Conservation (phyloP, 2,797 vertebrate genomes). For the Brotogeris chrysoptera region DNA sequence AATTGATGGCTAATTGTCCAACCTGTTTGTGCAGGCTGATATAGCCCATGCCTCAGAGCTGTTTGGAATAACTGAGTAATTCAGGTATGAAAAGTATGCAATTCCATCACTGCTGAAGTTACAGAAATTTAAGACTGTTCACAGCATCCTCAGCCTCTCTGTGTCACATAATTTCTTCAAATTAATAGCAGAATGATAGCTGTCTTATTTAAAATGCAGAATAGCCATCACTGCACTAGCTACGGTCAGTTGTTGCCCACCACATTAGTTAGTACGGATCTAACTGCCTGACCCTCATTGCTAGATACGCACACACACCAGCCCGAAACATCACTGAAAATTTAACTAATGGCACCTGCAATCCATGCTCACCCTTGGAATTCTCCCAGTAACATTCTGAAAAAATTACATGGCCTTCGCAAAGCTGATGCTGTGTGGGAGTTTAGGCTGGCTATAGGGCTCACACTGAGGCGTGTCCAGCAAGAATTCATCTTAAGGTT, state of each 20-base stretch:
- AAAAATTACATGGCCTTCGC: not conserved
- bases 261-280: accelerated
- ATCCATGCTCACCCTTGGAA: not conserved
- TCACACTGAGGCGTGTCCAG: not conserved
- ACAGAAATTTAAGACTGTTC: not conserved
- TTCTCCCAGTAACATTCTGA: not conserved
- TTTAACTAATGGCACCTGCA: not conserved
- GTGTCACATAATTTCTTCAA: not conserved
- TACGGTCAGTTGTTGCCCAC: accelerated
- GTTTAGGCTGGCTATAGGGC: not conserved
- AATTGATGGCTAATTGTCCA: not conserved
- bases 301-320: not conserved
- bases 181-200: not conserved
- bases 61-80: not conserved
- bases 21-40: not conserved
- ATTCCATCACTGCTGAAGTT: not conserved
- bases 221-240: not conserved
- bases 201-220: not conserved
- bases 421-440: not conserved
- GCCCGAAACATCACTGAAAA: accelerated
- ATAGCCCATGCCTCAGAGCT: not conserved
- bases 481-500: not conserved
- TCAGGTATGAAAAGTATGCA: not conserved
- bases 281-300: not conserved
- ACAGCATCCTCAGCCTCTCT: not conserved